These are phyloP conservation scores for Heteromurus nitidus DNA, from an alignment of 2,888 invertebrate genomes.

Conservation along the genomic window DNA sequence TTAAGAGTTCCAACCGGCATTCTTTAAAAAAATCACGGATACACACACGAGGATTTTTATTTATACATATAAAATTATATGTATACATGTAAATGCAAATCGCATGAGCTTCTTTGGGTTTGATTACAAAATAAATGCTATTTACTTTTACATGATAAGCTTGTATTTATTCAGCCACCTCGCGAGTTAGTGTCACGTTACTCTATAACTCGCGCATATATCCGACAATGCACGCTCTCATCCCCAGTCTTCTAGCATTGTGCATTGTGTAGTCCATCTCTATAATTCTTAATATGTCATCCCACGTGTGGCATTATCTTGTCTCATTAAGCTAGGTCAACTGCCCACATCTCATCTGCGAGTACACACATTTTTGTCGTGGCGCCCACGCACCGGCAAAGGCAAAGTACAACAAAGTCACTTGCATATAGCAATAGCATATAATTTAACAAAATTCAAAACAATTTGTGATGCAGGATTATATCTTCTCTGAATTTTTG, in stretches of 20 bases:
- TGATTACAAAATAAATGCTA: constrained; percentile 5
- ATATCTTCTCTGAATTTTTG: no score
- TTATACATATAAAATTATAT: no score
- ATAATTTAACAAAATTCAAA: constrained; percentile 13
- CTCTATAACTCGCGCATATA: no score
- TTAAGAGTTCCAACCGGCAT: no score
- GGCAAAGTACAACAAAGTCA: not conserved
- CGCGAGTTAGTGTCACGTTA: not conserved
- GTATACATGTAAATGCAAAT: not conserved
- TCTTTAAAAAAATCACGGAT: no score
- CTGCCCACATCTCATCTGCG: constrained; percentile 40
- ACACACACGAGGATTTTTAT: no score
- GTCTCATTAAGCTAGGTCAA: constrained; percentile 53
- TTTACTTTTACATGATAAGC: constrained; percentile 8
- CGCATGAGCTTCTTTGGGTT: constrained; percentile 7
- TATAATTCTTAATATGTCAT: constrained; percentile 17
- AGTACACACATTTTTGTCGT: constrained; percentile 7
- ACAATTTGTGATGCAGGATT: not conserved
- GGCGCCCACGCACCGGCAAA: constrained; percentile 17
- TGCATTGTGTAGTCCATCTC: not conserved
- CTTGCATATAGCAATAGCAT: not conserved
- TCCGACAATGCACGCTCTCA: not conserved
- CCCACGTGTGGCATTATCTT: constrained; percentile 49
- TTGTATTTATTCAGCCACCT: constrained; percentile 14
- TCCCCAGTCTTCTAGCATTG: not conserved